phyloP scores from a whole-genome alignment of 2,888 invertebrate genomes.

The Drosophila mimica region DNA sequence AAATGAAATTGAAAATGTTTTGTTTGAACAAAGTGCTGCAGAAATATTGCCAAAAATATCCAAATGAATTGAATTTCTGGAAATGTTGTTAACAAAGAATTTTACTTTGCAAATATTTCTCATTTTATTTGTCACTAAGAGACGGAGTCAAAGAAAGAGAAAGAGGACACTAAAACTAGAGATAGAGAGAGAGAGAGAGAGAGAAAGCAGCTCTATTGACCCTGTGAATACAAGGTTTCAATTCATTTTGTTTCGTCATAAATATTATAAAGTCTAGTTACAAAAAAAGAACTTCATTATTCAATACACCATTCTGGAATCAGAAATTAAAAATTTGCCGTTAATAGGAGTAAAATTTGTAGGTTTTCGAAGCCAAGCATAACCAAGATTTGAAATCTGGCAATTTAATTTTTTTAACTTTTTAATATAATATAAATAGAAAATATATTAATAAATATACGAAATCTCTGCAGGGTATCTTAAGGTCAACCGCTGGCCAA shows the following conservation, averaged over 20 bases:
- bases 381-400: no score
- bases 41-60: slow-evolving; percentile 22
- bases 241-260: background rate
- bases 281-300: no score
- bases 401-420: no score
- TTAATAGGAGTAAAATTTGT: no score
- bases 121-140: slow-evolving; percentile 53
- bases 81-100: slow-evolving; percentile 14
- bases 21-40: slow-evolving; percentile 24
- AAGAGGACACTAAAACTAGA: background rate
- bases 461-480: background rate
- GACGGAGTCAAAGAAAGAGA: background rate
- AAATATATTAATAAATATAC: no score
- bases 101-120: slow-evolving; percentile 17
- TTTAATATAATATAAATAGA: no score
- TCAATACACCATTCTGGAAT: background rate
- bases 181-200: background rate
- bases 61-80: slow-evolving; percentile 31
- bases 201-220: slow-evolving; percentile 29
- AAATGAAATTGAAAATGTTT: slow-evolving; percentile 33
- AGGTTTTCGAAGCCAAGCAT: no score
- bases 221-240: slow-evolving; percentile 46
- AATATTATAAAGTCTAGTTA: no score
- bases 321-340: background rate
- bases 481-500: background rate